phyloP scores from a whole-genome alignment of 1,140 invertebrate species.

The Calycopis cecrops region DNA sequence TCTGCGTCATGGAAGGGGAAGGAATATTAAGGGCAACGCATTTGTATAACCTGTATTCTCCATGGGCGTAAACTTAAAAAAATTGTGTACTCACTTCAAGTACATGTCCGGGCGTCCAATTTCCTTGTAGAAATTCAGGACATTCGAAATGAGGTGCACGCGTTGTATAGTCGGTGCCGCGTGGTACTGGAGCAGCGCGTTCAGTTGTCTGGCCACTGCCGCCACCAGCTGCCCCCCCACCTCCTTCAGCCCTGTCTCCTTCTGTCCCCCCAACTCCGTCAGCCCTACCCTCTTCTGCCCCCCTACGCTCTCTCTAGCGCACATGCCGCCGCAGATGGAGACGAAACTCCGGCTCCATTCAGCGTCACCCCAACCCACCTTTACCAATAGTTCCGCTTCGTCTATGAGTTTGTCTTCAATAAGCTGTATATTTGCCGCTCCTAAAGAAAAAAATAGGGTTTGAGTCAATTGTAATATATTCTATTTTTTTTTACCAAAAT shows the following conservation, averaged over 20 bases:
- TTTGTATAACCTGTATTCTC: no score
- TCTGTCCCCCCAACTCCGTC: no score
- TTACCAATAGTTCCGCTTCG: slow-evolving; percentile 75
- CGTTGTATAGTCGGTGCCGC: slow-evolving; percentile 42
- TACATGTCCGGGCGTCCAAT: slow-evolving; percentile 97
- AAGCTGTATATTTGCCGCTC: neutral
- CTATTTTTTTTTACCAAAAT: no score
- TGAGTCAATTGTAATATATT: no score
- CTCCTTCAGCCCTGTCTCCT: neutral
- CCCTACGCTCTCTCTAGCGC: neutral
- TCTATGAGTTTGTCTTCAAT: slow-evolving; percentile 44
- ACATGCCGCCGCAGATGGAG: neutral
- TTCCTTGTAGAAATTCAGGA: slow-evolving; percentile 89
- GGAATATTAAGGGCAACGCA: no score
- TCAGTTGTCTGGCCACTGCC: slow-evolving; percentile 48
- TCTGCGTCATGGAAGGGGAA: no score
- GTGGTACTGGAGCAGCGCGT: slow-evolving; percentile 54
- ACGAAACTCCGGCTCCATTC: neutral
- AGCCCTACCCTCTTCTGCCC: no score
- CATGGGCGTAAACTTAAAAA: no score
- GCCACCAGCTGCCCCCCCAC: slow-evolving; percentile 79
- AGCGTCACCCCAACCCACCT: neutral
- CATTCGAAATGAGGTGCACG: slow-evolving; percentile 50
- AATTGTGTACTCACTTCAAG: slow-evolving; percentile 72
- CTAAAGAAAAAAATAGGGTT: neutral